phyloP scores from a whole-genome alignment of 2,888 invertebrate species.

The Nycteola revayana region DNA sequence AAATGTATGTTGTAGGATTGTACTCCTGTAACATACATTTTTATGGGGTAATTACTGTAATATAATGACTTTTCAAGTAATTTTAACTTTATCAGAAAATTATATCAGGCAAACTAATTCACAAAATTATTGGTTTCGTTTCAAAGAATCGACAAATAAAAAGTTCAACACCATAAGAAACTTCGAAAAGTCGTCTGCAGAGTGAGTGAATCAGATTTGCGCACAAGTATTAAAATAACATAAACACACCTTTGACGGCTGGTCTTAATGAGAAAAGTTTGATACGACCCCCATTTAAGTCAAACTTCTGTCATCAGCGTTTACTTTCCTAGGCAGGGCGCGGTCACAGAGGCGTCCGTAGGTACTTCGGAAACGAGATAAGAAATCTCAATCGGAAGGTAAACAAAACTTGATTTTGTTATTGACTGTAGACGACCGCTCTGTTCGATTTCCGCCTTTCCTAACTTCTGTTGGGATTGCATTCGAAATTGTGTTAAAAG shows the following conservation, averaged over 20 bases:
- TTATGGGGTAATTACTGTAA: too few relatives aligned
- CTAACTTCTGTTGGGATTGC: conserved; percentile 58
- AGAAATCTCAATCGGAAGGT: conserved; percentile 56
- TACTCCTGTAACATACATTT: too few relatives aligned
- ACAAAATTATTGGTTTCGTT: background rate
- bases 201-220: conserved; percentile 54
- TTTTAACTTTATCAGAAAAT: conserved; percentile 6
- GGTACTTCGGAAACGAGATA: conserved; percentile 51
- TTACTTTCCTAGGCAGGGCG: conserved; percentile 61
- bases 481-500: conserved; percentile 67
- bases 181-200: conserved; percentile 23
- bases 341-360: conserved; percentile 37
- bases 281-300: conserved; percentile 76
- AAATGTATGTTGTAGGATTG: too few relatives aligned
- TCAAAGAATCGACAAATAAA: background rate
- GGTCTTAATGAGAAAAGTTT: conserved; percentile 80
- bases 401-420: conserved; percentile 68
- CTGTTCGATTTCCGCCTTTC: conserved; percentile 55
- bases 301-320: conserved; percentile 75
- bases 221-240: conserved; percentile 73
- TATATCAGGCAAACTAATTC: conserved; percentile 3
- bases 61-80: too few relatives aligned
- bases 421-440: conserved; percentile 47
- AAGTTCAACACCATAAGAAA: conserved; percentile 19
- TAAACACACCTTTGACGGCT: conserved; percentile 78